phyloP scores from a whole-genome alignment of 2,797 vertebrate genomes.

The Microhierax caerulescens region DNA sequence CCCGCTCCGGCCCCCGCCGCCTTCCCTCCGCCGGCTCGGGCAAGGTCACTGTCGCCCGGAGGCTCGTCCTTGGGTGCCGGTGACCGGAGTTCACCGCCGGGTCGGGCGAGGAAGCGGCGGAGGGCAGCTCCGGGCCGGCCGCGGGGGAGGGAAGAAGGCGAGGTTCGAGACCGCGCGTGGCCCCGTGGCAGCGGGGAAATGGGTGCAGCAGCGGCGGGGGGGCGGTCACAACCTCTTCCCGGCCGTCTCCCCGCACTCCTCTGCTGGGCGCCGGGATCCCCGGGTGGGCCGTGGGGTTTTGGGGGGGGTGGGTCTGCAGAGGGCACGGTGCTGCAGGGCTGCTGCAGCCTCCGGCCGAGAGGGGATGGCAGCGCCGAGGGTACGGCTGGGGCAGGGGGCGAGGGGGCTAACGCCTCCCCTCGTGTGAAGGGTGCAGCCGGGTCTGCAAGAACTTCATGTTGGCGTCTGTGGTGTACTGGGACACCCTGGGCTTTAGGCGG shows the following conservation, averaged over 20 bases:
- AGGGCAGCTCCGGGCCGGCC: background rate
- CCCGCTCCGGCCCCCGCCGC: background rate
- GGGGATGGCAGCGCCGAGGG: conserved; percentile 32
- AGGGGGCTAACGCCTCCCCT: background rate
- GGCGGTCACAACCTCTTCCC: background rate
- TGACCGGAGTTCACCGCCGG: background rate
- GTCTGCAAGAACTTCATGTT: background rate
- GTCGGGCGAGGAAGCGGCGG: background rate
- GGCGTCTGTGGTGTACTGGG: background rate
- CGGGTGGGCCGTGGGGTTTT: background rate
- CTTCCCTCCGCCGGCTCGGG: background rate
- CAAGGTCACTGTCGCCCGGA: conserved; percentile 67
- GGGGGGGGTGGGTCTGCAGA: background rate
- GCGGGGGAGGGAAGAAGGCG: background rate
- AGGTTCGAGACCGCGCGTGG: background rate
- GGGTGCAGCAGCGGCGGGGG: background rate
- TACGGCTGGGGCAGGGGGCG: background rate
- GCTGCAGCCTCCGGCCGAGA: conserved; percentile 1
- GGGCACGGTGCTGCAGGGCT: background rate
- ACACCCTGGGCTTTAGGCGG: background rate
- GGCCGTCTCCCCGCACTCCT: background rate
- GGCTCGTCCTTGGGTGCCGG: conserved; percentile 18
- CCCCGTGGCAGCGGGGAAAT: background rate
- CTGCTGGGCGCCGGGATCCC: background rate
- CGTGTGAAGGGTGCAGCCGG: background rate